phyloP scores from a whole-genome alignment of 2,888 invertebrate genomes.

The Agrochola lota region DNA sequence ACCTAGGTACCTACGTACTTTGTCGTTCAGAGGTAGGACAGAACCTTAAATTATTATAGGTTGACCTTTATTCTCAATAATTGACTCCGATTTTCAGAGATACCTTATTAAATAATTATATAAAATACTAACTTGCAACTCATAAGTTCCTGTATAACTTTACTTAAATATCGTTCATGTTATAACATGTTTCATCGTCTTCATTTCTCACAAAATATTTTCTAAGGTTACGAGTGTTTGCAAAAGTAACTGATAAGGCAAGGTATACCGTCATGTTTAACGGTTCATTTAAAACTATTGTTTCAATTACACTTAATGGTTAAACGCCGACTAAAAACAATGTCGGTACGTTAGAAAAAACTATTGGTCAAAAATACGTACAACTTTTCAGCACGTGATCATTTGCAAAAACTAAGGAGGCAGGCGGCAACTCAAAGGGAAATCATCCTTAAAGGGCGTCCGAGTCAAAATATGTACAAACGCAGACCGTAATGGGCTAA shows the following conservation, averaged over 20 bases:
- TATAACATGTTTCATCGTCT: not conserved
- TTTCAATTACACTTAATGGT: slow-evolving; percentile 50
- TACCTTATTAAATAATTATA: not conserved
- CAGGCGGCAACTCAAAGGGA: slow-evolving; percentile 83
- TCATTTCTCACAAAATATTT: not conserved
- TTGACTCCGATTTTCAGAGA: not conserved
- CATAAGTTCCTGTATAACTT: not conserved
- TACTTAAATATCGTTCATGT: not conserved
- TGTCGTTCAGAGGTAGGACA: not conserved
- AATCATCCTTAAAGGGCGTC: slow-evolving; percentile 73
- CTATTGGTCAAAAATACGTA: slow-evolving; percentile 53
- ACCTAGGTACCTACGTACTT: no score
- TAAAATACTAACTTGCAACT: not conserved
- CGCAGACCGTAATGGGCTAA: slow-evolving; percentile 84
- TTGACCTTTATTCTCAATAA: not conserved
- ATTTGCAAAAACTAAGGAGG: slow-evolving; percentile 78
- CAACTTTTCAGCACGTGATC: slow-evolving; percentile 80
- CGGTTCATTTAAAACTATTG: slow-evolving; percentile 59
- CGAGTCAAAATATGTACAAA: slow-evolving; percentile 90
- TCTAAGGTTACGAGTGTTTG: not conserved
- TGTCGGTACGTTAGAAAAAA: slow-evolving; percentile 36
- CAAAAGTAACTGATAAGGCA: slow-evolving; percentile 11
- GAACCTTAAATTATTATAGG: not conserved
- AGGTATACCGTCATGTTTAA: slow-evolving; percentile 52
- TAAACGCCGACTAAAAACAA: slow-evolving; percentile 53